Conservation (phyloP, 2,113 vertebrate genomes). For the Vombatus ursinus region DNA sequence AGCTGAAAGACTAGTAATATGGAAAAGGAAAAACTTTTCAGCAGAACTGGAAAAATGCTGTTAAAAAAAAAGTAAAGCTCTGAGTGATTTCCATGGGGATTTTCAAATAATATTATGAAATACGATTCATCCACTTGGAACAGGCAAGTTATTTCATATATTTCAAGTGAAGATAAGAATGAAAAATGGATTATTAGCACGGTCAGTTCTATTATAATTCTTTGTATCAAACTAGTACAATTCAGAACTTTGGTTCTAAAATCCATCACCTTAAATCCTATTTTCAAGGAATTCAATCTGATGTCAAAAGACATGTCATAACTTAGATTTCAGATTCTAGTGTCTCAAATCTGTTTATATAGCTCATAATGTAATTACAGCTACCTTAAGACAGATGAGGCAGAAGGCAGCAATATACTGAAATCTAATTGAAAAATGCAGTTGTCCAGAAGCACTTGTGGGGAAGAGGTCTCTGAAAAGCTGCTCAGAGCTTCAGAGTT, state of each 20-base stretch:
- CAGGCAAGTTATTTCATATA: slow-evolving; percentile 19
- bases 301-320: slow-evolving; percentile 82
- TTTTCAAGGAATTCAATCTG: slow-evolving; percentile 77
- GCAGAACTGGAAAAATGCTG: slow-evolving; percentile 2
- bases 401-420: slow-evolving; percentile 82
- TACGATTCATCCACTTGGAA: slow-evolving; percentile 31
- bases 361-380: slow-evolving; percentile 83
- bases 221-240: slow-evolving; percentile 68
- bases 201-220: slow-evolving; percentile 59
- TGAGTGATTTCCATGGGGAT: slow-evolving; percentile 22
- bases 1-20: background rate
- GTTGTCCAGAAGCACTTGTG: slow-evolving; percentile 85
- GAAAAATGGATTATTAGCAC: slow-evolving; percentile 61
- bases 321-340: slow-evolving; percentile 76
- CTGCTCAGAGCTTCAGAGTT: slow-evolving; percentile 85
- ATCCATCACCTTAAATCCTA: slow-evolving; percentile 66
- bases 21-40: background rate
- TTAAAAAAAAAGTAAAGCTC: slow-evolving; percentile 12
- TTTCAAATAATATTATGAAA: slow-evolving; percentile 46
- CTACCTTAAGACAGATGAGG: slow-evolving; percentile 86
- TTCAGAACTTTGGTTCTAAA: slow-evolving; percentile 72
- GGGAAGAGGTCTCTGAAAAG: slow-evolving; percentile 84
- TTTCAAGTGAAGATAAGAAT: slow-evolving; percentile 52
- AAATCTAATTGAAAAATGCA: slow-evolving; percentile 88
- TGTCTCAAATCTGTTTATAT: slow-evolving; percentile 82